Evolutionary conservation across 1,140 invertebrate species (phyloP), one percentile per base, ranked within the genome.

Genomic region (Drosophila prosaltans): DNA sequence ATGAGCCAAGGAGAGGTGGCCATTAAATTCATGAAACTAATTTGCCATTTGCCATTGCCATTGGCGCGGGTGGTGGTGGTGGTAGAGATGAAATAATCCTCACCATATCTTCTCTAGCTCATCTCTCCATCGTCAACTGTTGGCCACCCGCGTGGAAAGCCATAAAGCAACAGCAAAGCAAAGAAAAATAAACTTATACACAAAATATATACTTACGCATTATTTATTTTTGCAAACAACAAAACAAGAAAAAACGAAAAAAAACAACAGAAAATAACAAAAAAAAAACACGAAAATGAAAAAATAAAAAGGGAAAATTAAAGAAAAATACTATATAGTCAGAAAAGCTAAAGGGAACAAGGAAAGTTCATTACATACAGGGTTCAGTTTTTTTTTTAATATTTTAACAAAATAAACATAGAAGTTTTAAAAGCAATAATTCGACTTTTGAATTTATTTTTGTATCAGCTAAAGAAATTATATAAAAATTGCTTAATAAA

Each of bases 201-300:
- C 83, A 89, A 89, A 88, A 84, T 84, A 81, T 84, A 81, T 84
- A 66, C 80, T 89, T 84, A 66, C 80, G 83, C 83, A 89, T 88
- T 88, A 88, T 88, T 89, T 88, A 88, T 88, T 84, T 89, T 80
- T 77, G 80, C 2, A 80, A 62, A 77, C 65, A 68, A 68, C 51
- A 51, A 62, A 43, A 60, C 41, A 72, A 69, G 75, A 61, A 72
- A 39, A 45, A 41, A 45, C 7, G 9, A 16, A 57, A n/a, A 43
- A 39, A 16, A 16, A 16, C 16, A 16, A 16, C 16, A 16, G 16
- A 16, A 80, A 62, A 77, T 62, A 68, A 68, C 51, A 51, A 62
- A 43, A 60, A 36, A 72, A 69, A 73, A 41, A 45, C 7, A 16
- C 16, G 9, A 16, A 57, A n/a, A 43, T 16, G 16, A 16, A 11